Evolutionary conservation across 2,113 vertebrate species (phyloP).

Genomic region (Cisticola juncidis): DNA sequence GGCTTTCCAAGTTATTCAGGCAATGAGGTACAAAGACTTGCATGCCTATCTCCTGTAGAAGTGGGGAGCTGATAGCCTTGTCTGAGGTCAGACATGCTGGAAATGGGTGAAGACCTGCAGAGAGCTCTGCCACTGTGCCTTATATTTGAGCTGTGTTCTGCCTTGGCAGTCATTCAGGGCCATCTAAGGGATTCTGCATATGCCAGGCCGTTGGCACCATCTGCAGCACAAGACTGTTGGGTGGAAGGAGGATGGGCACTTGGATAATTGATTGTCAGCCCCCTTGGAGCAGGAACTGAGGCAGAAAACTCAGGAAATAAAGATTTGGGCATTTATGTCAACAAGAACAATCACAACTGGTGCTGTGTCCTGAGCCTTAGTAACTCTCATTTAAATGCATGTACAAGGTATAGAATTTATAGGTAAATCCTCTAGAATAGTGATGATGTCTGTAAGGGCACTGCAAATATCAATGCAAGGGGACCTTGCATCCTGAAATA

Average conservation of each 20-base stretch:
- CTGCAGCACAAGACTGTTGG: background rate
- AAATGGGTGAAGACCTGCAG: background rate
- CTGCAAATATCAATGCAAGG: background rate
- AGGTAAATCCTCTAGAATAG: background rate
- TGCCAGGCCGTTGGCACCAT: background rate
- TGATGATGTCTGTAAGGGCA: background rate
- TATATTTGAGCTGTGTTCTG: background rate
- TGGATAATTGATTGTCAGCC: background rate
- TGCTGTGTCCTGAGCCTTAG: background rate
- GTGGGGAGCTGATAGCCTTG: background rate
- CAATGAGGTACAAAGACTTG: background rate
- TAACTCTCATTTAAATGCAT: background rate
- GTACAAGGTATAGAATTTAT: background rate
- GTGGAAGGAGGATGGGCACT: background rate
- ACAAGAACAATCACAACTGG: background rate
- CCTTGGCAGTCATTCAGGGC: background rate
- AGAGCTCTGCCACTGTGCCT: background rate
- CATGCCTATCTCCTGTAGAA: background rate
- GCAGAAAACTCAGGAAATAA: background rate
- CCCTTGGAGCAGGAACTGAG: background rate
- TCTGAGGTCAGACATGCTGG: background rate
- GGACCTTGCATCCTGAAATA: background rate
- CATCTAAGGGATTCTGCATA: background rate
- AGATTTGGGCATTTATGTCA: background rate
- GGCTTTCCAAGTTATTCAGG: background rate